phyloP scores from a whole-genome alignment of 1,140 invertebrate species.

The Plutomurus gul region DNA sequence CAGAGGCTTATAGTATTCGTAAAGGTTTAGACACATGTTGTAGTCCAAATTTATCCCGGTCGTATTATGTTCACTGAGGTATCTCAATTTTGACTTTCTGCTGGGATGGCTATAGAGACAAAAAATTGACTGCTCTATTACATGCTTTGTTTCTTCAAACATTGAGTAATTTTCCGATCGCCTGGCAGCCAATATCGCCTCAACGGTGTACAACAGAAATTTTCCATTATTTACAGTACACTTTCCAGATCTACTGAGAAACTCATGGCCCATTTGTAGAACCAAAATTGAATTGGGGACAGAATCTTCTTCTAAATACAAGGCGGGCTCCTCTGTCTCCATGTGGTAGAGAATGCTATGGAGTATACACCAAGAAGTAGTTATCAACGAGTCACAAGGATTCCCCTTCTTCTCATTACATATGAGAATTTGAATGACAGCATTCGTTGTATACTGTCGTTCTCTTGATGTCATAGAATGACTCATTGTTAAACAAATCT shows the following conservation, averaged over 20 bases:
- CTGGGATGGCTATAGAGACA: conserved; percentile 86
- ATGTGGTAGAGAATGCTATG: conserved; percentile 44
- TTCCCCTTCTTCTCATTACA: conserved; percentile 31
- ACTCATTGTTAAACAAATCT: conserved; percentile 10
- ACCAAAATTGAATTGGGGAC: conserved; percentile 76
- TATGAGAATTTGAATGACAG: conserved; percentile 34
- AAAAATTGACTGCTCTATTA: conserved; percentile 84
- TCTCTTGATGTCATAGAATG: conserved; percentile 12
- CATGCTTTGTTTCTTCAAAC: conserved; percentile 62
- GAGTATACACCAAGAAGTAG: conserved; percentile 48
- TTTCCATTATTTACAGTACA: conserved; percentile 76
- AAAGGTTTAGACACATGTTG: conserved; percentile 75
- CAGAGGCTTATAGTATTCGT: conserved; percentile 80
- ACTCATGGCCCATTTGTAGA: conserved; percentile 79
- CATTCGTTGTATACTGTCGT: background rate
- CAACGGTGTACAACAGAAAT: conserved; percentile 76
- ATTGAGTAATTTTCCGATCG: conserved; percentile 53
- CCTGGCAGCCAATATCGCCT: conserved; percentile 69
- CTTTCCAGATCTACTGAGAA: conserved; percentile 65
- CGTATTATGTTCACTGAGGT: conserved; percentile 80
- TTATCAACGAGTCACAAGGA: background rate
- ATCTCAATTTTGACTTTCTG: conserved; percentile 69
- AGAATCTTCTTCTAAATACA: conserved; percentile 61
- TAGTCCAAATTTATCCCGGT: conserved; percentile 74
- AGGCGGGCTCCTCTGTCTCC: conserved; percentile 42